Evolutionary conservation across 2,888 invertebrate species (phyloP), one percentile per base, ranked within the genome.

Genomic region (Meiosimyza decipiens): DNA sequence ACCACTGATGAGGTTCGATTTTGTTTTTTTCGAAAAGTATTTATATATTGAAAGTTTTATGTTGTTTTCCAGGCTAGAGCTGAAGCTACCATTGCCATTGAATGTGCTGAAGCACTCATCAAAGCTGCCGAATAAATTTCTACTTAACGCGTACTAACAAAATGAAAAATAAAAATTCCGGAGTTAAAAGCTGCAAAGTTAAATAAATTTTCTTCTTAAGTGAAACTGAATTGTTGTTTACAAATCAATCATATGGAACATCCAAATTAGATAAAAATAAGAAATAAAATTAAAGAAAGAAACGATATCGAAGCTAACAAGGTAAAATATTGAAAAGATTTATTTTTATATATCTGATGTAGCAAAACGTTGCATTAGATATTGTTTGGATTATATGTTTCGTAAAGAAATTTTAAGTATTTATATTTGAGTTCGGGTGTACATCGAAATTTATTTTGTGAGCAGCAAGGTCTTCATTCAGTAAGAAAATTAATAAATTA

Each of bases 51-150:
- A 59, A 28, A n/a, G 28, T 55, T 68, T 71, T 59, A 63, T 54
- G 66, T 68, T 70, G 76, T 74, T 71, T 88, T 89, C 9, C 84
- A 92, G 92, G 92, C 91, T 62, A 91, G 90, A 86, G 98, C 97
- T 16, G 96, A 97, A 89, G 98, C 98, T 68, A 92, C 92, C 76
- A 96, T 99, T 82, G 95, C 96, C 52, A 89, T 98, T 11, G 98
- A 99, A 89, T 97, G 97, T 70, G 96, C 94, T 68, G 97, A 98
- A 88, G 97, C 97, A 79, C 90, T 99, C 80, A 93, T 96, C 71
- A 95, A 95, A 88, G 97, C 98, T 76, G 90, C 91, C 74, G 88
- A 89, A 86, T 91, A 90, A 89, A 83, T 73, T 49, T 60, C n/a
- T 40, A 9, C 40, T 54, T 63, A 62, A 22, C 33, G 22, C n/a